Evolutionary conservation across 2,113 vertebrate species (phyloP), one percentile per base, ranked within the genome.

Genomic region (Phrynosoma platyrhinos): DNA sequence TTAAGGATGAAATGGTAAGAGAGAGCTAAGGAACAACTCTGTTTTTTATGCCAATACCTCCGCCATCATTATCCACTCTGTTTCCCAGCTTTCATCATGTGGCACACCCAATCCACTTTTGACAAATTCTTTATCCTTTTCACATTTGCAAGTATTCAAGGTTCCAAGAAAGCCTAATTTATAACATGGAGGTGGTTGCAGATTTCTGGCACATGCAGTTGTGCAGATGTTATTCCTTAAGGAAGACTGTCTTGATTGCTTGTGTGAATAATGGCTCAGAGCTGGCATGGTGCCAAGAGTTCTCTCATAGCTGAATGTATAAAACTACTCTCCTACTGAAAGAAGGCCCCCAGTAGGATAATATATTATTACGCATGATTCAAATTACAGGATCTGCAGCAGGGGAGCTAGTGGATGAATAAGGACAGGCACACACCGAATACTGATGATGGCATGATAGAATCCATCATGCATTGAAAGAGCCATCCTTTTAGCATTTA

Each of bases 321-420:
- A 96, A 95, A 96, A 96, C 94, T 96, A 96, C 96, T 97, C 96
- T 96, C 92, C 95, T 97, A 96, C 95, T 95, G 96, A 96, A 97
- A 96, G 95, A 97, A 96, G 95, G 95, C 92, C 96, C 97, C 96
- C 97, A 93, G 96, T 96, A 97, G 97, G 95, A 96, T 97, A 97
- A 97, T 97, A 97, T 97, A 97, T 97, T 97, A 97, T 97, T 97
- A 97, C 94, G 93, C 96, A 97, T 97, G 97, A 97, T 97, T 97
- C 96, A 97, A 97, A 97, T 97, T 97, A 97, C 96, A 97, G 96
- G 95, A 96, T 97, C 95, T 97, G 95, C 97, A 96, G 97, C 96
- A 96, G 96, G 96, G 96, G 95, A 97, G 94, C 96, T 94, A 93
- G 93, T 95, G 96, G 96, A 94, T 97, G 96, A 96, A 96, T 95